Evolutionary conservation across 2,113 vertebrate genomes (phyloP).

Genomic region (Heteronetta atricapilla): DNA sequence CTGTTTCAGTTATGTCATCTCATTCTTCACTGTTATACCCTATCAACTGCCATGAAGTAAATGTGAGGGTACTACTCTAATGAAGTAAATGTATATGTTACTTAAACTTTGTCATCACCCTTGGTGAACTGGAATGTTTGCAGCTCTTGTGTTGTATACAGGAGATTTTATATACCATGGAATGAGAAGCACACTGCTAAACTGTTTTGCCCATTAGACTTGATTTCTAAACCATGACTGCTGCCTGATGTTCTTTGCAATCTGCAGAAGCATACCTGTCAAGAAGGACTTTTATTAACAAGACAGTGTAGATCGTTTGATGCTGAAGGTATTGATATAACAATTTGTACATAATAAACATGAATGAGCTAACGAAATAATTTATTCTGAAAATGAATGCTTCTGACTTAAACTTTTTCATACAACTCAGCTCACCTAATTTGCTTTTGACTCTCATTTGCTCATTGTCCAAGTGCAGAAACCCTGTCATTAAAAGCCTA

Average conservation of each 20-base stretch:
- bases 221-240: not conserved
- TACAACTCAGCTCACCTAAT: not conserved
- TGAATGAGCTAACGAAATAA: not conserved
- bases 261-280: not conserved
- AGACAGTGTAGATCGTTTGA: not conserved
- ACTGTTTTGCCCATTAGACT: not conserved
- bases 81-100: not conserved
- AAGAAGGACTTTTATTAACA: not conserved
- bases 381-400: not conserved
- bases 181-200: not conserved
- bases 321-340: not conserved
- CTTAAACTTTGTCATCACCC: not conserved
- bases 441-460: not conserved
- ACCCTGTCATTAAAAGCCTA: not conserved
- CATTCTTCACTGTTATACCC: not conserved
- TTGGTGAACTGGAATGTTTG: not conserved
- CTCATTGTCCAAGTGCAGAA: not conserved
- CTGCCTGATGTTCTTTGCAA: not conserved
- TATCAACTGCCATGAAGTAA: not conserved
- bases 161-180: not conserved
- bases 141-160: not conserved
- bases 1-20: not conserved
- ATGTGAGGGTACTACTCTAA: not conserved
- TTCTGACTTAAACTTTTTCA: not conserved
- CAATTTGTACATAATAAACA: not conserved